Conservation (phyloP, 2,797 vertebrate genomes). For the Cynopterus sphinx region DNA sequence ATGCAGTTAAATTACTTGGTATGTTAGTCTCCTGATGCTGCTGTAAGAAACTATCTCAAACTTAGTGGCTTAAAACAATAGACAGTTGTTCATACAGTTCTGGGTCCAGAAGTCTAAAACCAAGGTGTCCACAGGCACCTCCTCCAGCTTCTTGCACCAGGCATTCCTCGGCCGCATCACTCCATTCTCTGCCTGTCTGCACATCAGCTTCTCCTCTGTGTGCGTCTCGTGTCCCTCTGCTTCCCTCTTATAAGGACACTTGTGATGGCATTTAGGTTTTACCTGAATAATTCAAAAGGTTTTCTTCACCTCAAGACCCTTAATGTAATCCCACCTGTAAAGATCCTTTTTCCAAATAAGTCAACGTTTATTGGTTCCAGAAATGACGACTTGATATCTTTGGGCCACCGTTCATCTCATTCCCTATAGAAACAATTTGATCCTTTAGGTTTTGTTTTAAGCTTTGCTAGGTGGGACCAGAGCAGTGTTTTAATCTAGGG, state of each 20-base stretch:
- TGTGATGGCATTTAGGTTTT: not conserved
- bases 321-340: not conserved
- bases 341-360: not conserved
- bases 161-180: accelerated
- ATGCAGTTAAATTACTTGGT: not conserved
- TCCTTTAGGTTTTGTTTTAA: not conserved
- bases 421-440: not conserved
- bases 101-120: not conserved
- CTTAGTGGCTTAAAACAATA: not conserved
- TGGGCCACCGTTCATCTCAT: not conserved
- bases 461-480: not conserved
- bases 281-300: not conserved
- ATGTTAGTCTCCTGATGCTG: not conserved
- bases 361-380: not conserved
- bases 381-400: not conserved
- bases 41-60: not conserved
- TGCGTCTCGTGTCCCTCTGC: not conserved
- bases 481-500: not conserved
- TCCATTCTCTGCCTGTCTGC: not conserved
- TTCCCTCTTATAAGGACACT: not conserved
- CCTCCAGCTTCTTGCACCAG: not conserved
- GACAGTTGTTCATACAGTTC: not conserved
- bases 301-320: not conserved
- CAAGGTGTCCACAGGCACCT: not conserved
- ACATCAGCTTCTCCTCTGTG: not conserved